A percentile compares a stretch with the other conserved stretches of the same genome.
These are phyloP conservation scores for Tenthredo mesomela DNA, from an alignment of 2,888 invertebrate genomes.

Conservation along the genomic window DNA sequence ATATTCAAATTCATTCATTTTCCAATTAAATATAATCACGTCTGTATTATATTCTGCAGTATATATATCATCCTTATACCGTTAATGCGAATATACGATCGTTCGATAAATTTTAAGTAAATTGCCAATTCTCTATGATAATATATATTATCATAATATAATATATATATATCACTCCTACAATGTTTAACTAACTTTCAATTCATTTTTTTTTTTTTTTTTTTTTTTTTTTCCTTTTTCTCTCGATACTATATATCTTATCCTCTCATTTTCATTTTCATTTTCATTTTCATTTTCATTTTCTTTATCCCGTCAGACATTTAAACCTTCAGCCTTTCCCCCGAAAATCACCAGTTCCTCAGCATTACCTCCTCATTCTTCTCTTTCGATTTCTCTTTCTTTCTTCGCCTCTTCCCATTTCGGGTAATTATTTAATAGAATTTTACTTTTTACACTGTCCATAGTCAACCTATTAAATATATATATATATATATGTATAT, in stretches of 20 bases:
- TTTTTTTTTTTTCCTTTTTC: background rate
- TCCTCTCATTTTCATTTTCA: conserved; percentile 37
- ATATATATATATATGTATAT: conserved; percentile 8
- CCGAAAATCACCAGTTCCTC: background rate
- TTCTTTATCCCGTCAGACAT: background rate
- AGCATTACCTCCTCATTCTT: background rate
- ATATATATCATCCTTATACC: background rate
- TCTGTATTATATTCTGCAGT: background rate
- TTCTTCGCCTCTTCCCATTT: conserved; percentile 39
- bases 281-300: conserved; percentile 27
- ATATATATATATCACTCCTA: background rate
- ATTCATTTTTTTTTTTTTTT: background rate
- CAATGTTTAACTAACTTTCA: conserved; percentile 33
- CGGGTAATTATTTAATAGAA: conserved; percentile 8
- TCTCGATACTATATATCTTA: conserved; percentile 45
- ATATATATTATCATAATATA: conserved; percentile 6
- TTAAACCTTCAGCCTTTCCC: conserved; percentile 41
- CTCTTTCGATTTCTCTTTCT: conserved; percentile 49
- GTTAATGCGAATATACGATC: conserved; percentile 2
- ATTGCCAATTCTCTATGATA: conserved; percentile 18
- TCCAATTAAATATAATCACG: background rate
- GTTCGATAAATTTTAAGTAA: background rate
- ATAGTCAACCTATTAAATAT: conserved; percentile 36
- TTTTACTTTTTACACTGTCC: conserved; percentile 46
- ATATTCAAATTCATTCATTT: background rate